A percentile compares a stretch with the other conserved stretches of the same genome.
These are phyloP conservation scores for Pseudorasbora parva DNA, from an alignment of 2,113 vertebrate species.

Conservation along the genomic window DNA sequence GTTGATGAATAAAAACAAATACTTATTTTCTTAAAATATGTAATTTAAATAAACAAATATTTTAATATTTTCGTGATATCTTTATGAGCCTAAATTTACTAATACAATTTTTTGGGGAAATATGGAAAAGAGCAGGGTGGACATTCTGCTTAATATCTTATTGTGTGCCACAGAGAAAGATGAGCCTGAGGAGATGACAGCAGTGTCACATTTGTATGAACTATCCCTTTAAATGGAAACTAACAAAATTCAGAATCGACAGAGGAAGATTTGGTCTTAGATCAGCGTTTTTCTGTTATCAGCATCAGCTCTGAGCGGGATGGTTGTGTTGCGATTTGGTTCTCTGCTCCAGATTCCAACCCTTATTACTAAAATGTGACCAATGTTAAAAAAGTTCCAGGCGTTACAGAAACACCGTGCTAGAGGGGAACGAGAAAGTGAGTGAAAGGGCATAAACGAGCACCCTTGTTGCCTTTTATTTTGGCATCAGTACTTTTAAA, in stretches of 20 bases:
- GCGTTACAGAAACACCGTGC: not conserved
- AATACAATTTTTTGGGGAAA: too few relatives aligned
- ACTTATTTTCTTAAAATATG: too few relatives aligned
- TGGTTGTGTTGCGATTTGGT: conserved; percentile 2
- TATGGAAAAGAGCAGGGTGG: too few relatives aligned
- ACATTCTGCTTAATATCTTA: not conserved
- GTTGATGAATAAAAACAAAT: too few relatives aligned
- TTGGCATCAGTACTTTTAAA: not conserved
- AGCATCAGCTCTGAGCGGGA: not conserved
- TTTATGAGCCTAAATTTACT: too few relatives aligned
- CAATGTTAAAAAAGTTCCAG: conserved; percentile 18
- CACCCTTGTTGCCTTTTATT: not conserved
- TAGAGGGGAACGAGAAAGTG: conserved; percentile 1
- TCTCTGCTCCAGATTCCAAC: conserved; percentile 19
- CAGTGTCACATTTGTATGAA: not conserved
- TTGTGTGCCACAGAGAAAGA: not conserved
- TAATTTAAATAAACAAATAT: too few relatives aligned
- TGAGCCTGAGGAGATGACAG: not conserved
- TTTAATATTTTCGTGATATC: too few relatives aligned
- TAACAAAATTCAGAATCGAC: conserved; percentile 29
- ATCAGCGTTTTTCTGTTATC: conserved; percentile 9
- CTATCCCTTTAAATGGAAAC: not conserved
- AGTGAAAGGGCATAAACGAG: not conserved
- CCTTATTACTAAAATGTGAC: conserved; percentile 39
- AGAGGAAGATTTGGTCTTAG: not conserved